phyloP scores from a whole-genome alignment of 2,888 invertebrate genomes.

The Oconnorella tubifera region DNA sequence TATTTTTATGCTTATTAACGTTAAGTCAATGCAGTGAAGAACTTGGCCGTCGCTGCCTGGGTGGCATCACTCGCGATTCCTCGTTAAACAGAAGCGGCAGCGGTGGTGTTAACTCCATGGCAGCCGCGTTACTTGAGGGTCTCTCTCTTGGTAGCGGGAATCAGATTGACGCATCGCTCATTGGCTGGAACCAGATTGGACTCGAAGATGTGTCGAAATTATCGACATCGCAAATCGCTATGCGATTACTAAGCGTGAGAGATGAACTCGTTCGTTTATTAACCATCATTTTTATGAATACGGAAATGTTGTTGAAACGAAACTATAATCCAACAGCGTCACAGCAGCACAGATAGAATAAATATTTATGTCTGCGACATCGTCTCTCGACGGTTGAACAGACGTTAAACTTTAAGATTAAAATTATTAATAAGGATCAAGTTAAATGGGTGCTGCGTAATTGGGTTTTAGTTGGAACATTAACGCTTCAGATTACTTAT shows the following conservation, averaged over 20 bases:
- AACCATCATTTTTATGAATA: constrained; percentile 30
- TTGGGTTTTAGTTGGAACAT: too few relatives aligned
- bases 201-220: constrained; percentile 31
- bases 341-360: too few relatives aligned
- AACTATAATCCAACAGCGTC: too few relatives aligned
- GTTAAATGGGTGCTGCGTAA: too few relatives aligned
- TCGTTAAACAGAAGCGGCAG: not conserved
- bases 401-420: too few relatives aligned
- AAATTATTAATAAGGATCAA: too few relatives aligned
- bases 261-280: constrained; percentile 36
- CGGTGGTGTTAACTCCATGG: constrained; percentile 19
- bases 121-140: constrained; percentile 10
- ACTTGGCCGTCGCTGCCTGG: not conserved
- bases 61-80: not conserved
- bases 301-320: constrained; percentile 26
- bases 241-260: constrained; percentile 39
- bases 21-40: constrained; percentile 1
- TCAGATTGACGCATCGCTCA: not conserved
- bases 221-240: constrained; percentile 38
- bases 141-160: not conserved
- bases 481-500: too few relatives aligned
- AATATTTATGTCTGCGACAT: too few relatives aligned
- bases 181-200: constrained; percentile 1
- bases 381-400: too few relatives aligned
- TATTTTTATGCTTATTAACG: too few relatives aligned